These are phyloP conservation scores for Microplitis manilae DNA, from an alignment of 2,888 invertebrate species.

Conservation along the genomic window DNA sequence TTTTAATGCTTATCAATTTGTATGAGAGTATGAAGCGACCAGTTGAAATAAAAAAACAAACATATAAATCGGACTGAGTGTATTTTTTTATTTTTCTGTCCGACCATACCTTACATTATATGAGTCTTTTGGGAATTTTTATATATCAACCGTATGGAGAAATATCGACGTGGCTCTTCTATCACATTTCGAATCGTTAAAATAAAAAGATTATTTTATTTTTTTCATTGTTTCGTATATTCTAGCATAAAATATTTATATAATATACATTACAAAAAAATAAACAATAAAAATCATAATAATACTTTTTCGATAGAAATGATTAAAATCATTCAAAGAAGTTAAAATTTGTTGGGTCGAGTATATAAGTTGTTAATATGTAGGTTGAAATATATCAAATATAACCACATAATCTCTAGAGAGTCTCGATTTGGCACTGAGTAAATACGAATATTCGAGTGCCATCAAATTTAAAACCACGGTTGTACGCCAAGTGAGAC, in stretches of 20 bases:
- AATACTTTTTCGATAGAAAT: too few relatives aligned
- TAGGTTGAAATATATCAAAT: slow-evolving; percentile 2
- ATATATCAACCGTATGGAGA: neutral
- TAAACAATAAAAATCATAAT: too few relatives aligned
- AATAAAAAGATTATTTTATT: neutral
- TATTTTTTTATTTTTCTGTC: neutral
- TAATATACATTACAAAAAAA: too few relatives aligned
- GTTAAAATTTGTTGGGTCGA: neutral
- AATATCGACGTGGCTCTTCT: neutral
- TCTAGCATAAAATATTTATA: too few relatives aligned
- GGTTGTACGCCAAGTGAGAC: slow-evolving; percentile 59
- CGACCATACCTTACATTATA: neutral
- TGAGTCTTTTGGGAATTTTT: neutral
- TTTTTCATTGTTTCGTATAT: neutral
- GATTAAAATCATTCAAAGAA: neutral
- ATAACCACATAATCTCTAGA: slow-evolving; percentile 1
- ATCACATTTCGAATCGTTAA: neutral
- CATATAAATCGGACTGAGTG: neutral
- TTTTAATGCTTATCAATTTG: neutral
- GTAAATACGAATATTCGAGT: slow-evolving; percentile 30
- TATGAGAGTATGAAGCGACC: neutral
- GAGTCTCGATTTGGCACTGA: slow-evolving; percentile 7
- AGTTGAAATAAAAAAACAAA: neutral
- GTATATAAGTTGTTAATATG: neutral
- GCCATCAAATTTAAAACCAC: slow-evolving; percentile 59